A percentile compares a stretch with the other conserved stretches of the same genome.
phyloP scores from a whole-genome alignment of 2,113 vertebrate species.

The Austrofundulus limnaeus region DNA sequence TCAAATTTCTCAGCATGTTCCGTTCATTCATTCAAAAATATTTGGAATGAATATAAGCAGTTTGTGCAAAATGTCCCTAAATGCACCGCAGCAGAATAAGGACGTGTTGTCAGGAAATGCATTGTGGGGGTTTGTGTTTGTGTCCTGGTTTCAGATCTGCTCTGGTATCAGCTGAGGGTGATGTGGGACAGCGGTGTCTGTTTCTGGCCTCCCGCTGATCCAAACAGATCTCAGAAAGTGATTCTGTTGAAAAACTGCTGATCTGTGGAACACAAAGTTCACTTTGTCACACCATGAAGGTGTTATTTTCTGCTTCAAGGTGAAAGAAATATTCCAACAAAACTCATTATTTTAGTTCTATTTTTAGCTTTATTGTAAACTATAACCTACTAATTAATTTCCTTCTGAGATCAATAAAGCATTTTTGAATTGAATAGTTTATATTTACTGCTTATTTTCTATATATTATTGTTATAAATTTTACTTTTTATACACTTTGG shows the following conservation, averaged over 20 bases:
- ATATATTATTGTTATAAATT: no score
- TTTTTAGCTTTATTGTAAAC: no score
- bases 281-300: constrained; percentile 41
- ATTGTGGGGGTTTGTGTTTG: constrained; percentile 10
- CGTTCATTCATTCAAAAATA: background rate
- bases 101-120: constrained; percentile 7
- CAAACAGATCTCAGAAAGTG: constrained; percentile 64
- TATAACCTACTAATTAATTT: no score
- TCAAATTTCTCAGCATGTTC: background rate
- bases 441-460: no score
- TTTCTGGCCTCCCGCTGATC: constrained; percentile 46
- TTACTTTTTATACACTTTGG: no score
- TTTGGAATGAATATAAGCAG: background rate
- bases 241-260: constrained; percentile 72
- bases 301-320: constrained; percentile 30
- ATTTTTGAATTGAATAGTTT: no score
- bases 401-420: no score
- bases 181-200: constrained; percentile 46
- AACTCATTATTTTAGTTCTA: no score
- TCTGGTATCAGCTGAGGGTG: constrained; percentile 32
- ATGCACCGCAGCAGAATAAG: no score
- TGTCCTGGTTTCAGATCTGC: constrained; percentile 40
- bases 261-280: constrained; percentile 41
- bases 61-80: no score
- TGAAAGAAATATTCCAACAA: constrained; percentile 1